Base-by-base conservation (phyloP, 1,140 invertebrate genomes). In the Trachelipus rathkii region DNA sequence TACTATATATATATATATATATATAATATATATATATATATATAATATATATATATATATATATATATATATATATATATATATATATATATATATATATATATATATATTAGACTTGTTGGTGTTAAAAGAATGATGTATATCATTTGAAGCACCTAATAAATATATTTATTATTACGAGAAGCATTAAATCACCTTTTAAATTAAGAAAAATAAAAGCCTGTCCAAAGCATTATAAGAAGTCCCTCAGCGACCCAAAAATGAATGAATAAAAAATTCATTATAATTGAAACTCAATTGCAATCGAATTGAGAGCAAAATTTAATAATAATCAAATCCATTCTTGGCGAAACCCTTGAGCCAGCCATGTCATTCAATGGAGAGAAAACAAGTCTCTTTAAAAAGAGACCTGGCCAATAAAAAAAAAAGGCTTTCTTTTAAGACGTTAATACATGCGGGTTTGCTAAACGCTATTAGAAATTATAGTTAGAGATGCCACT, bases 41-140 rank as follows among this genome's bases (percentile, higher is more conserved):
- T 60, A 60, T 60, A 60, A 10, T 15, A 15, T 15, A 15, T 60
- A 60, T 60, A 60, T 60, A 60, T 60, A 60, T 13, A 60, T 60
- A 60, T 60, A 60, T 60, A 19, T 60, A 60, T 60, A 60, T 60
- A 60, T 60, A 60, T 60, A 60, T 60, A 60, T 60, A 60, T 60
- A 60, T 60, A 60, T 60, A 60, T 60, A 60, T 60, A 60, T 60
- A 60, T 60, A 60, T 60, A 60, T 60, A 60, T 60, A 60, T 60
- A 60, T 60, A 60, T 60, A 60, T 60, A 60, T 60, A 60, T 60
- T 10, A 19, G 50, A 19, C 19, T 13, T 60, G 50, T 60, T 3
- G 11, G 50, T 60, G 50, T 6, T 33, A 33, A 33, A 33, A 33
- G 33, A 33, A 33, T 33, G 33, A 33, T 33, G 33, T 33, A 33